Percentiles rank a stretch among this genome's conserved stretches.
Evolutionary conservation across 2,113 vertebrate species (phyloP).

Genomic region (human): DNA sequence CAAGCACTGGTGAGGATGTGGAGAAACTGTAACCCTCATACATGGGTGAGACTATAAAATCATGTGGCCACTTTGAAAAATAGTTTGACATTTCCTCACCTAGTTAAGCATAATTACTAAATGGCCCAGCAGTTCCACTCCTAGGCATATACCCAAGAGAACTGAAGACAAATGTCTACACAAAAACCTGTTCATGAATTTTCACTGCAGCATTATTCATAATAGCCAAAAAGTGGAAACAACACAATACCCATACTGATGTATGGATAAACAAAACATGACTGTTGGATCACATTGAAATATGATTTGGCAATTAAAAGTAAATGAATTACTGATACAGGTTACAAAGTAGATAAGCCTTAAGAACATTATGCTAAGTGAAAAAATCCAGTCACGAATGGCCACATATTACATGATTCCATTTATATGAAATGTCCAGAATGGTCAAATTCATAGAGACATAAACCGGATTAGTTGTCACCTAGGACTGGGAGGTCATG

Average conservation of each 20-base stretch:
- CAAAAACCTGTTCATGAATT: not conserved
- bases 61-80: not conserved
- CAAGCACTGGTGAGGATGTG: not conserved
- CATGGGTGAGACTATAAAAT: not conserved
- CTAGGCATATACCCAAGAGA: not conserved
- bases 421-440: not conserved
- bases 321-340: not conserved
- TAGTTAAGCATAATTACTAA: not conserved
- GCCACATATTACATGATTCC: not conserved
- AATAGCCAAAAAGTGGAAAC: not conserved
- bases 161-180: not conserved
- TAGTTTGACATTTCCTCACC: not conserved
- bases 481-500: not conserved
- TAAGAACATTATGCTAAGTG: not conserved
- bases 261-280: not conserved
- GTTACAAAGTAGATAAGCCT: not conserved
- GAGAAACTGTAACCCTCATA: not conserved
- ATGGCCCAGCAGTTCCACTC: not conserved
- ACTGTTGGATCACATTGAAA: not conserved
- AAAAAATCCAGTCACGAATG: not conserved
- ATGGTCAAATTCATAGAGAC: not conserved
- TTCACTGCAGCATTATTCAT: not conserved
- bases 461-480: not conserved
- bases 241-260: not conserved
- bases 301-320: not conserved